phyloP scores from a whole-genome alignment of 2,113 vertebrate genomes.

The Trematocara marginatum region DNA sequence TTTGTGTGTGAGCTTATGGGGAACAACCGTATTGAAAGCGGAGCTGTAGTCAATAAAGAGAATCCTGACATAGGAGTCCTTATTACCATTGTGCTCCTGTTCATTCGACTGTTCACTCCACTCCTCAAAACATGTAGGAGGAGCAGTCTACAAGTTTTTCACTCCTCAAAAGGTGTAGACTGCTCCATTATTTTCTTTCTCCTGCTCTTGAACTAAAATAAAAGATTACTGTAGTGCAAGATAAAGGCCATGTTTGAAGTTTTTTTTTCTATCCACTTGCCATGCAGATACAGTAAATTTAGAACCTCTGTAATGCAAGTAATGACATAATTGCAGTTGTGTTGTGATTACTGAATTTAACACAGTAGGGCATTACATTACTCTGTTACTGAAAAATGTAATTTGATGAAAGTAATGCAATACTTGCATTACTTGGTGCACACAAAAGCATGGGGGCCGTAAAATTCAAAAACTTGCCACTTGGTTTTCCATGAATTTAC shows the following conservation, averaged over 20 bases:
- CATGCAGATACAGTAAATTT: background rate
- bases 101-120: background rate
- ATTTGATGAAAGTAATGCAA: background rate
- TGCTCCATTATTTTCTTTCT: background rate
- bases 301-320: background rate
- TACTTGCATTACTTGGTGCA: background rate
- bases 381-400: background rate
- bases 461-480: background rate
- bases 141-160: background rate
- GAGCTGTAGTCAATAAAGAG: too few species aligned
- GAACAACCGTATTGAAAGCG: too few species aligned
- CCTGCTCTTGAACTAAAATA: background rate
- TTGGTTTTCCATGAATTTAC: background rate
- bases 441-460: background rate
- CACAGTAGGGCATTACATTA: background rate
- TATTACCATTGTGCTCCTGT: background rate
- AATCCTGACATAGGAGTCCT: too few species aligned
- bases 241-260: background rate
- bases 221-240: background rate
- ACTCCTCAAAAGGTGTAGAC: background rate
- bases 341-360: background rate
- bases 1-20: too few species aligned
- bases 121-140: background rate
- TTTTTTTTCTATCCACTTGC: background rate
- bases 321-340: background rate